phyloP scores from a whole-genome alignment of 2,888 invertebrate species.

The Coenonympha glycerion region DNA sequence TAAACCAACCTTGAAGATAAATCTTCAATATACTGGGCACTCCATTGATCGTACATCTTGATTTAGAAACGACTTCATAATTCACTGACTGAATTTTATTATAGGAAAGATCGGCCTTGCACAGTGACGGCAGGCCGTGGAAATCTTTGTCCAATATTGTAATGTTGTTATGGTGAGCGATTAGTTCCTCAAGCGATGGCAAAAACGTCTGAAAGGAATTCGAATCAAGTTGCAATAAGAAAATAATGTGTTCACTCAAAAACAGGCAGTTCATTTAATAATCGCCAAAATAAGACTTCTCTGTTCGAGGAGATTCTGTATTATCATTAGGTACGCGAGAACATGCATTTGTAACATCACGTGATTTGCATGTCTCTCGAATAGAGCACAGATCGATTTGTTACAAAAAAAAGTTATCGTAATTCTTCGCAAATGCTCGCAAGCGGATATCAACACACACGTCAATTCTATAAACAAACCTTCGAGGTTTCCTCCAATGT shows the following conservation, averaged over 20 bases:
- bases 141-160: conserved; percentile 86
- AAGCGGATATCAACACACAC: conserved; percentile 27
- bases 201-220: conserved; percentile 81
- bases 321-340: too few relatives aligned
- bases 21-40: conserved; percentile 86
- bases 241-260: conserved; percentile 29
- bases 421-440: conserved; percentile 32
- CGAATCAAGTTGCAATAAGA: conserved; percentile 4
- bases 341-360: neutral
- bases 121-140: conserved; percentile 86
- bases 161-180: conserved; percentile 85
- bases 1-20: conserved; percentile 83
- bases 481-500: conserved; percentile 88
- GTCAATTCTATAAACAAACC: conserved; percentile 63
- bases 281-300: too few relatives aligned
- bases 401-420: too few relatives aligned
- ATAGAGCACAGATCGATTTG: too few relatives aligned
- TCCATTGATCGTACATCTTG: conserved; percentile 86
- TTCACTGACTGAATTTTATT: conserved; percentile 84
- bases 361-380: too few relatives aligned
- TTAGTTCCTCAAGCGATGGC: conserved; percentile 83
- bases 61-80: conserved; percentile 85
- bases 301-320: too few relatives aligned
- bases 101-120: conserved; percentile 85
- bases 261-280: too few relatives aligned